phyloP scores from a whole-genome alignment of 2,888 invertebrate species.

The Volucella inflata region DNA sequence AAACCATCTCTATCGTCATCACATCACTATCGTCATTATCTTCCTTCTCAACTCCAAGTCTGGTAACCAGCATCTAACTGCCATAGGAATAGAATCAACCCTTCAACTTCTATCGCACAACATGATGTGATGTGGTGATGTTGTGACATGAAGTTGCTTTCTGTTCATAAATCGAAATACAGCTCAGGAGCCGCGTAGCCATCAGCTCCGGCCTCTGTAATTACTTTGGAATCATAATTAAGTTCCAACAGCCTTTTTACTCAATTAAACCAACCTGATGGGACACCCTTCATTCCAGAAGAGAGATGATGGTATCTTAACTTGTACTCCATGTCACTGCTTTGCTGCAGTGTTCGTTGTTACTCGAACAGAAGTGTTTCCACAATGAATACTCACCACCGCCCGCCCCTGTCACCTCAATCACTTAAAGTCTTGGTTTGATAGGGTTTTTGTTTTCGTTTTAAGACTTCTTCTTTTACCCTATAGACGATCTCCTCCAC shows the following conservation, averaged over 20 bases:
- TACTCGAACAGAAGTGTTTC: constrained; percentile 1
- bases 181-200: background rate
- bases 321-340: background rate
- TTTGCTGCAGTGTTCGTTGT: constrained; percentile 4
- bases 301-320: constrained; percentile 21
- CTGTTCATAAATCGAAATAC: background rate
- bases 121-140: background rate
- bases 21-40: background rate
- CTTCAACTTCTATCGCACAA: constrained; percentile 19
- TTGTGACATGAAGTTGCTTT: constrained; percentile 45
- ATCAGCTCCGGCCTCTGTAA: constrained; percentile 32
- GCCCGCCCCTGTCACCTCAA: constrained; percentile 37
- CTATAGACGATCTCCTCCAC: background rate
- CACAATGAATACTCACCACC: background rate
- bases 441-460: constrained; percentile 28
- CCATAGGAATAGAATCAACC: background rate
- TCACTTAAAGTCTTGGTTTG: constrained; percentile 63
- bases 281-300: constrained; percentile 33
- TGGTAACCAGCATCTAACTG: no score
- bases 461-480: background rate
- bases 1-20: constrained; percentile 44
- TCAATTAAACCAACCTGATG: constrained; percentile 73
- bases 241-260: constrained; percentile 73
- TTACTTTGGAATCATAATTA: constrained; percentile 73
- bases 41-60: no score